These are phyloP conservation scores for Neomonachus schauinslandi DNA, from an alignment of 2,113 vertebrate genomes.

Conservation along the genomic window DNA sequence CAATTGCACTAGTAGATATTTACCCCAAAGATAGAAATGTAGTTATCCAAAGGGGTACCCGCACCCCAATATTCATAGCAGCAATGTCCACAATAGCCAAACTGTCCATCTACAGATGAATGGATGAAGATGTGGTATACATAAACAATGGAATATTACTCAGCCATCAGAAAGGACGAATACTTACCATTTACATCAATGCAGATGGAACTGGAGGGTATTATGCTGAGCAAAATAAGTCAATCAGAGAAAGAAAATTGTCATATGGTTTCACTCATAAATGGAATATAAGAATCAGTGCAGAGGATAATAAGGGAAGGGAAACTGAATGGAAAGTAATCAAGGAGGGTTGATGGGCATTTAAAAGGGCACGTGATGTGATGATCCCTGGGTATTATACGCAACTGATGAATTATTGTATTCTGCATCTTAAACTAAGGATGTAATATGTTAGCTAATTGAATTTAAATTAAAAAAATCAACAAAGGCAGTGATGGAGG, in stretches of 20 bases:
- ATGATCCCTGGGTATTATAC: too few relatives aligned
- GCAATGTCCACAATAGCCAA: neutral
- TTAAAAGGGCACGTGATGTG: neutral
- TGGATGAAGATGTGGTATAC: neutral
- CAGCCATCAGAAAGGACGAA: neutral
- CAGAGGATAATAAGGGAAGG: neutral
- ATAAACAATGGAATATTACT: neutral
- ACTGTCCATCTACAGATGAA: neutral
- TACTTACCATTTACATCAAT: neutral
- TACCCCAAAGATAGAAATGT: neutral
- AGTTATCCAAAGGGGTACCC: neutral
- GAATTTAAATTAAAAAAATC: too few relatives aligned
- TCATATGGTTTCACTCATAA: neutral
- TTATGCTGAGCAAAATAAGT: neutral
- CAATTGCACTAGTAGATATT: neutral
- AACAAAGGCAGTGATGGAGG: neutral
- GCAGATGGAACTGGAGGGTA: neutral
- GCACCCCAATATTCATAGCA: neutral
- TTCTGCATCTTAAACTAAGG: too few relatives aligned
- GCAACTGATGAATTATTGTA: too few relatives aligned
- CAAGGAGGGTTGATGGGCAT: neutral
- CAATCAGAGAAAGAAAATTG: neutral
- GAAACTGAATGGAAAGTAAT: neutral
- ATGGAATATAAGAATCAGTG: neutral
- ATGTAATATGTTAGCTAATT: too few relatives aligned